Percentiles rank a stretch among this genome's conserved stretches.
Conservation (phyloP, 2,113 vertebrate genomes). For the Lepisosteus osseus region DNA sequence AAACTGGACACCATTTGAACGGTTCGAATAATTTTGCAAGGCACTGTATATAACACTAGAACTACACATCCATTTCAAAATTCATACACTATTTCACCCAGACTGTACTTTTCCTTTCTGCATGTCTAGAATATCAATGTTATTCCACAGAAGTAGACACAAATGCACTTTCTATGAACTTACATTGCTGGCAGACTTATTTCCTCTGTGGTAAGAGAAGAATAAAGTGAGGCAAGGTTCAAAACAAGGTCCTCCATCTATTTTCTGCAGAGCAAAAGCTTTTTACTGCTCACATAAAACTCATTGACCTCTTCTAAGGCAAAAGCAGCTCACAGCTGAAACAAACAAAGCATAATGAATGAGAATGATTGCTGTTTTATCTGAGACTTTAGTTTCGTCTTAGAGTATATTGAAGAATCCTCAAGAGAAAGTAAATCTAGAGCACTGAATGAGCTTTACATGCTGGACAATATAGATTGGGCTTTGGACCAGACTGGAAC, state of each 20-base stretch:
- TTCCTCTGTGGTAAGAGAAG: slow-evolving; percentile 7
- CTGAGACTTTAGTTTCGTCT: slow-evolving; percentile 12
- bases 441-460: too few species aligned
- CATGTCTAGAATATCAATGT: slow-evolving; percentile 27
- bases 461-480: too few species aligned
- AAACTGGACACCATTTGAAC: too few species aligned
- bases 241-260: slow-evolving; percentile 2
- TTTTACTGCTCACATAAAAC: neutral
- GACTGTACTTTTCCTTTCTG: neutral
- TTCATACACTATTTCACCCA: too few species aligned
- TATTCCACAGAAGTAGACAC: neutral
- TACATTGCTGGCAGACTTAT: slow-evolving; percentile 4
- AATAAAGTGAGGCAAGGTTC: neutral
- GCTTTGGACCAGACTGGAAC: too few species aligned
- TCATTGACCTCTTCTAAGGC: neutral
- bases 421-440: slow-evolving; percentile 16
- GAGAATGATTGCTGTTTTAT: too few species aligned
- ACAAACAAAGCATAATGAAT: too few species aligned
- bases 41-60: too few species aligned
- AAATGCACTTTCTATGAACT: slow-evolving; percentile 6
- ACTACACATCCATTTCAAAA: too few species aligned
- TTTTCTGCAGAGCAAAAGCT: neutral
- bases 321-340: too few species aligned
- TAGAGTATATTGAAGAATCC: slow-evolving; percentile 44
- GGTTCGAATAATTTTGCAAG: too few species aligned